These are phyloP conservation scores for Tretioscincus oriximinensis DNA, from an alignment of 2,113 vertebrate genomes.

Conservation along the genomic window DNA sequence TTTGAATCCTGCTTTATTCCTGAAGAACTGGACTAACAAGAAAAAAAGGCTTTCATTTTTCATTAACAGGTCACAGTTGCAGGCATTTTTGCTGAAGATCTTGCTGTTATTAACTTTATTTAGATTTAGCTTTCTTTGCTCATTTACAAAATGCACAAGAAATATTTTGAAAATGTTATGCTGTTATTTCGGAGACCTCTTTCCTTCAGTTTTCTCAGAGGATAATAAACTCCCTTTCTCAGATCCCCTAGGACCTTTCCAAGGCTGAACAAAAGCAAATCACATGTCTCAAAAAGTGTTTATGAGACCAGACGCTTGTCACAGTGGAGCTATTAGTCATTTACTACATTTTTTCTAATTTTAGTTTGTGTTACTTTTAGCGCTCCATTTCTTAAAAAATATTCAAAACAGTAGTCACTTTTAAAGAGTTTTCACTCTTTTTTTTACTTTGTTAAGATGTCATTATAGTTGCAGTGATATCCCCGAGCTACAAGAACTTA, in stretches of 20 bases:
- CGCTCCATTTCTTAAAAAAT: constrained; percentile 12
- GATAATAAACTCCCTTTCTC: constrained; percentile 37
- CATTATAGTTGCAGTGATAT: constrained; percentile 11
- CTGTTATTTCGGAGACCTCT: neutral
- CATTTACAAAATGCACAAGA: neutral
- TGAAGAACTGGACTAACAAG: no score
- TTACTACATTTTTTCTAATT: constrained; percentile 51
- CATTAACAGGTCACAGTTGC: neutral
- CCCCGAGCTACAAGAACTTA: constrained; percentile 28
- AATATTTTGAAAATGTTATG: constrained; percentile 12
- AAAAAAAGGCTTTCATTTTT: no score
- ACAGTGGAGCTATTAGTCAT: constrained; percentile 40
- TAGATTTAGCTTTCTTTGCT: constrained; percentile 8
- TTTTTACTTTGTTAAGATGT: neutral
- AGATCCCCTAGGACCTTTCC: constrained; percentile 9
- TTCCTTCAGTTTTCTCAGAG: constrained; percentile 18
- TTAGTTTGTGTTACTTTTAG: constrained; percentile 36
- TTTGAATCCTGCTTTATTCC: no score
- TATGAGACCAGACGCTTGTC: constrained; percentile 5
- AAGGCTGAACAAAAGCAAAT: constrained; percentile 15
- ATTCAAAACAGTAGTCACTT: neutral
- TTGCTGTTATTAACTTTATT: constrained; percentile 7
- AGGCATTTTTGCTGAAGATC: neutral
- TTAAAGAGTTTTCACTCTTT: constrained; percentile 18
- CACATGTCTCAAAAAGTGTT: constrained; percentile 20